These are phyloP conservation scores for Cryptoleucopteryx plumbea DNA, from an alignment of 2,113 vertebrate genomes.

Conservation along the genomic window DNA sequence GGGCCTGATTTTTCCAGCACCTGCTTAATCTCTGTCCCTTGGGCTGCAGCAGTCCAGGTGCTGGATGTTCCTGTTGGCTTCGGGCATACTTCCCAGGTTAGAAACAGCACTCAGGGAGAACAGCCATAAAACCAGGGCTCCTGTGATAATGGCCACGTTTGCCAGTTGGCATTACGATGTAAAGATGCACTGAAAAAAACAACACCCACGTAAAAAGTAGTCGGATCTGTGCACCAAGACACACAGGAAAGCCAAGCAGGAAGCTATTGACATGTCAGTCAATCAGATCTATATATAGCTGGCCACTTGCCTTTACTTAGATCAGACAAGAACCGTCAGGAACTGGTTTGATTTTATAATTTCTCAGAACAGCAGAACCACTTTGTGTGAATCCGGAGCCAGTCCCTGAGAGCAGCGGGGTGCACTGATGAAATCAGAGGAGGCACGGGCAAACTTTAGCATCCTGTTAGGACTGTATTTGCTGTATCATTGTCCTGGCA, in stretches of 20 bases:
- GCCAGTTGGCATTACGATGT: rapidly evolving
- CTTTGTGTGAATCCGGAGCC: not conserved
- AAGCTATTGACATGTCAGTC: conserved; percentile 1
- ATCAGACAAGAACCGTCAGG: not conserved
- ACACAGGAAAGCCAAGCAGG: conserved; percentile 16
- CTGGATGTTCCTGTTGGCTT: not conserved
- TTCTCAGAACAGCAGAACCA: not conserved
- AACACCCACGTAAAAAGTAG: not conserved
- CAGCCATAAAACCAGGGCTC: not conserved
- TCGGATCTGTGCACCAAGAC: not conserved
- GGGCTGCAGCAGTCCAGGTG: not conserved
- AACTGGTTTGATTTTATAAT: not conserved
- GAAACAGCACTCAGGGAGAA: not conserved
- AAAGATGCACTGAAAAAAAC: not conserved
- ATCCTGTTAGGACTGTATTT: not conserved
- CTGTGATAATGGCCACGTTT: not conserved
- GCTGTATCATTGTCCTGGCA: not conserved
- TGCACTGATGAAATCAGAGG: not conserved
- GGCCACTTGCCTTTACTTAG: not conserved
- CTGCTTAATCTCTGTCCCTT: not conserved
- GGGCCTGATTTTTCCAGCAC: not conserved
- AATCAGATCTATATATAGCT: not conserved
- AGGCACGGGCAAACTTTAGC: not conserved
- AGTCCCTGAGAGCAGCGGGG: rapidly evolving
- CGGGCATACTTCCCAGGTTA: not conserved